Conservation (phyloP, 2,113 vertebrate species). For the Callaeas wilsoni region DNA sequence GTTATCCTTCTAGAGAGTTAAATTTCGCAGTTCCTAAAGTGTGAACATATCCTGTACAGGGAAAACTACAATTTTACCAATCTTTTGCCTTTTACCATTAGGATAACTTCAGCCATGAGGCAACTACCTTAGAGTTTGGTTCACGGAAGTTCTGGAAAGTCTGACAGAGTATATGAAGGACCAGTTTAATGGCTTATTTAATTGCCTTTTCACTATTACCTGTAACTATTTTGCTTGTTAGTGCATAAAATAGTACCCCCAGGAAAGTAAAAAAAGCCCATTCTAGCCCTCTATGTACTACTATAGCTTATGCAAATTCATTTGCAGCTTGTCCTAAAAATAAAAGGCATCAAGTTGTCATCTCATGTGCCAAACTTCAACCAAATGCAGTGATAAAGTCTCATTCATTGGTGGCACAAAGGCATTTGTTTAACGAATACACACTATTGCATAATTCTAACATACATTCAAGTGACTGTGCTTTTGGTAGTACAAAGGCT, state of each 20-base stretch:
- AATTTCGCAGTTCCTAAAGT: not conserved
- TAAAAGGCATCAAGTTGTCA: not conserved
- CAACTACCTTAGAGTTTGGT: not conserved
- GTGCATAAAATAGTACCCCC: not conserved
- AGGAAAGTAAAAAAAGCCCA: not conserved
- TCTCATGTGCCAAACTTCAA: constrained; percentile 4
- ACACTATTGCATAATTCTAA: constrained; percentile 10
- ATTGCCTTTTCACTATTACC: not conserved
- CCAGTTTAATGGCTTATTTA: not conserved
- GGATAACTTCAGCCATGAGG: not conserved
- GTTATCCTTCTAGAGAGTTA: not conserved
- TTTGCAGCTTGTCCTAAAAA: not conserved
- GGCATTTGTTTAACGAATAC: not conserved
- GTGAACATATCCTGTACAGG: not conserved
- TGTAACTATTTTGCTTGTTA: not conserved
- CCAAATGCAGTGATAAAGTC: not conserved
- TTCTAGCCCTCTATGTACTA: not conserved
- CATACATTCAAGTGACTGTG: constrained; percentile 32
- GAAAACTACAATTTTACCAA: not conserved
- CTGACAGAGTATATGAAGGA: not conserved
- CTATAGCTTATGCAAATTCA: not conserved
- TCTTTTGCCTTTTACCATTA: not conserved
- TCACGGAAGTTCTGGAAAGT: not conserved
- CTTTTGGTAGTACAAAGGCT: constrained; percentile 31
- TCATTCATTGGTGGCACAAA: constrained; percentile 41